These are phyloP conservation scores for Siniperca chuatsi DNA, from an alignment of 2,113 vertebrate species.

Conservation along the genomic window DNA sequence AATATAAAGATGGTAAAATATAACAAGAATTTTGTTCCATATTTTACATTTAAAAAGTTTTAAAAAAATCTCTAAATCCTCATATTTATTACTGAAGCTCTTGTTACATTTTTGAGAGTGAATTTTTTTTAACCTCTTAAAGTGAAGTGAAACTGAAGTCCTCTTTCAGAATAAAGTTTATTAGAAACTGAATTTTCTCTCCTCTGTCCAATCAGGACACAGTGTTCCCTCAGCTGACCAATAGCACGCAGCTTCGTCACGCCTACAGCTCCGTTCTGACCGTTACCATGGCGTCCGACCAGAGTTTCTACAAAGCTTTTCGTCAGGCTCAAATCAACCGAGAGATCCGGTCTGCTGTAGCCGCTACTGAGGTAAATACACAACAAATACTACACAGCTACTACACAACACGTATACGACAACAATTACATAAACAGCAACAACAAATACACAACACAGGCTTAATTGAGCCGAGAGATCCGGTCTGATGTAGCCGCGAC, in stretches of 20 bases:
- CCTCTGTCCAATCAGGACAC: constrained; percentile 52
- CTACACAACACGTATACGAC: background rate
- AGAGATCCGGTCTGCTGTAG: constrained; percentile 75
- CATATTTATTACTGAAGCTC: no score
- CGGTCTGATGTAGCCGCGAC: no score
- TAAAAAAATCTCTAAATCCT: no score
- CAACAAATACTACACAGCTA: background rate
- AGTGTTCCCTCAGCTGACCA: constrained; percentile 80
- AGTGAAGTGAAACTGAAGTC: background rate
- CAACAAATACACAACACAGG: background rate
- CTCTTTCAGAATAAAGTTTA: background rate
- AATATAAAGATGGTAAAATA: no score
- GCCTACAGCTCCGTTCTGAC: constrained; percentile 91
- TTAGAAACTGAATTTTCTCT: background rate
- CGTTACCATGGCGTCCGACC: constrained; percentile 86
- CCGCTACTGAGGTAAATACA: constrained; percentile 65
- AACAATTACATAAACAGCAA: background rate
- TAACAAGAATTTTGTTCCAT: no score
- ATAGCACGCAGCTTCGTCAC: constrained; percentile 84
- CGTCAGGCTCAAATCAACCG: constrained; percentile 76
- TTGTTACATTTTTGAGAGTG: no score
- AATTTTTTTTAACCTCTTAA: background rate
- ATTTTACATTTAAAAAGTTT: no score
- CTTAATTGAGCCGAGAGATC: no score
- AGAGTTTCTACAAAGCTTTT: constrained; percentile 84